Conservation (phyloP, 1,140 invertebrate species). For the Bombus cullumanus region DNA sequence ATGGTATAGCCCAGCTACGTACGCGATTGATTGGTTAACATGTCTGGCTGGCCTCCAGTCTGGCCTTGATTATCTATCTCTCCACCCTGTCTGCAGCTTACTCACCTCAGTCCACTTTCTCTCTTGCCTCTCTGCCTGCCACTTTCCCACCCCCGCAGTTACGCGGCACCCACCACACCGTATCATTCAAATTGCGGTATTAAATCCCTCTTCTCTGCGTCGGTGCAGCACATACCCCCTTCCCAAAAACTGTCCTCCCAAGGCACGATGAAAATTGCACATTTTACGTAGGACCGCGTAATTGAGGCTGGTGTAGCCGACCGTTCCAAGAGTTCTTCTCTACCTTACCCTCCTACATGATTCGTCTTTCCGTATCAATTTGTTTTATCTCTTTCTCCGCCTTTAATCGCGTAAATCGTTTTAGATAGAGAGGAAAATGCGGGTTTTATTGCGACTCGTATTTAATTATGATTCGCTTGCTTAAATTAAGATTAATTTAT, state of each 20-base stretch:
- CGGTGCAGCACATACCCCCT: not conserved
- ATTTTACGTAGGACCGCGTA: constrained; percentile 57
- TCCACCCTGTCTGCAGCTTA: constrained; percentile 71
- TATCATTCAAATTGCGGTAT: constrained; percentile 70
- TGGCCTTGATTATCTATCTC: constrained; percentile 76
- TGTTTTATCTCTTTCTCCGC: not conserved
- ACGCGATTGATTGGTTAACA: constrained; percentile 77
- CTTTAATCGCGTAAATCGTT: not conserved
- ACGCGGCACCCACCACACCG: constrained; percentile 9
- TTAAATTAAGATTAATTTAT: too few species aligned
- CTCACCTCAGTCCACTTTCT: constrained; percentile 54
- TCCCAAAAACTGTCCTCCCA: constrained; percentile 1
- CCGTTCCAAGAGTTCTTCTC: not conserved
- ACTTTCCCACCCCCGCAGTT: not conserved
- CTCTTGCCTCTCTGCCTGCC: constrained; percentile 26
- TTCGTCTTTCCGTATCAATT: constrained; percentile 49
- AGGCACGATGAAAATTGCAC: constrained; percentile 54
- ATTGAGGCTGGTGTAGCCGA: constrained; percentile 35
- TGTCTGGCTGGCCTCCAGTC: constrained; percentile 70
- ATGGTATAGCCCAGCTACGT: constrained; percentile 56
- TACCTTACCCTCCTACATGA: not conserved
- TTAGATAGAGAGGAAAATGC: not conserved
- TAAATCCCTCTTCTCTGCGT: constrained; percentile 36
- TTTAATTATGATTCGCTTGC: too few species aligned
- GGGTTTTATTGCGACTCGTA: too few species aligned